Percentiles rank a stretch among this genome's conserved stretches.
Conservation (phyloP, 2,797 vertebrate genomes). For the Muraenolepis orangiensis region DNA sequence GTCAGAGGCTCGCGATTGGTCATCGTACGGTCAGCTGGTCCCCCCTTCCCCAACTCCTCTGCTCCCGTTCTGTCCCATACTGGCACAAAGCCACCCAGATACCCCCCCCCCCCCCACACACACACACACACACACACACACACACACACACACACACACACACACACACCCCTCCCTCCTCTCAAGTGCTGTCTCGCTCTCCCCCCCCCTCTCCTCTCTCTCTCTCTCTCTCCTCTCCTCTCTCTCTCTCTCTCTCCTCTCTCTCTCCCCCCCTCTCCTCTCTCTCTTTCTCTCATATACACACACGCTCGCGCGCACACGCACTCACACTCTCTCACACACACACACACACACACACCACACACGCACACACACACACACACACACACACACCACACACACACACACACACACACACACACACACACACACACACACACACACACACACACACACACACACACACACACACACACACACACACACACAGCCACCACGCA, state of each 20-base stretch:
- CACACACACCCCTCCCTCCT: too few relatives aligned
- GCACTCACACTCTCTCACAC: neutral
- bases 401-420: constrained; percentile 8
- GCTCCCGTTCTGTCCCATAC: constrained; percentile 75
- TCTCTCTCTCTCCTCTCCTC: too few relatives aligned
- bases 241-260: too few relatives aligned
- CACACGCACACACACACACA: neutral
- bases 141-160: constrained; percentile 11
- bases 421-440: neutral
- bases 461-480: neutral
- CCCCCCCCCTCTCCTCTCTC: too few relatives aligned
- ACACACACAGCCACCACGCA: neutral
- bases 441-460: constrained; percentile 16
- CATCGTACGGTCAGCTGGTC: constrained; percentile 93
- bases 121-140: neutral
- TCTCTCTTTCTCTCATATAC: neutral
- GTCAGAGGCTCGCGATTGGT: constrained; percentile 89
- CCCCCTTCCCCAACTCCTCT: constrained; percentile 70
- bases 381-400: neutral
- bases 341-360: neutral
- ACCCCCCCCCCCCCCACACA: constrained; percentile 67
- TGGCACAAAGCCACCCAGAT: constrained; percentile 84
- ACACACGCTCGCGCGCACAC: constrained; percentile 8
- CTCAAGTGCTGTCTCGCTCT: too few relatives aligned
- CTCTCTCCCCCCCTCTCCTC: constrained; percentile 70